Percentiles rank a stretch among this genome's conserved stretches.
Evolutionary conservation across 1,140 invertebrate species (phyloP).

Genomic region (Polyergus mexicanus): DNA sequence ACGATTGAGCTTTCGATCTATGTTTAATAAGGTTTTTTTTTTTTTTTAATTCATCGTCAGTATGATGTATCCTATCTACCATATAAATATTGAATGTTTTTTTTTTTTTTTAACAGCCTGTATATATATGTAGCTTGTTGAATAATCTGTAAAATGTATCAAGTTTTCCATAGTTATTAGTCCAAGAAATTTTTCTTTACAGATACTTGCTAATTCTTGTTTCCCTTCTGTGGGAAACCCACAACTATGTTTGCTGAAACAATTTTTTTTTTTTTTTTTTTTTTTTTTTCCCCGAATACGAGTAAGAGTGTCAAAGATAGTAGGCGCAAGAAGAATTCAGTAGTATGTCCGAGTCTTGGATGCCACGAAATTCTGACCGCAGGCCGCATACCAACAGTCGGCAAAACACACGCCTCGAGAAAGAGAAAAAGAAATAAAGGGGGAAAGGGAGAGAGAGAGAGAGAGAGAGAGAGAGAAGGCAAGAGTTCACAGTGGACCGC

Average conservation of each 20-base stretch:
- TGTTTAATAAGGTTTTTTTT: too few relatives aligned
- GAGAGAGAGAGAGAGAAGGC: not conserved
- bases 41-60: too few relatives aligned
- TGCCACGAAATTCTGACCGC: constrained; percentile 46
- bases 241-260: not conserved
- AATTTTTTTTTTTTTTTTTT: not conserved
- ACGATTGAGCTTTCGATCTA: too few relatives aligned
- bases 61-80: too few relatives aligned
- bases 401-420: constrained; percentile 43
- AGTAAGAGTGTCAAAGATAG: constrained; percentile 10
- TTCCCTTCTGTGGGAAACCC: not conserved
- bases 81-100: too few relatives aligned
- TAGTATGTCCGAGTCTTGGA: constrained; percentile 15
- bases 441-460: not conserved
- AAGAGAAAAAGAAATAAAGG: not conserved
- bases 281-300: not conserved
- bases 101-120: too few relatives aligned
- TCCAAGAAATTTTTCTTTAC: constrained; percentile 9
- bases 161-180: not conserved
- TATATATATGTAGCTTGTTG: not conserved
- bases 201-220: not conserved
- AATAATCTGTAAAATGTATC: not conserved
- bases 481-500: constrained; percentile 26
- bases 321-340: constrained; percentile 1
- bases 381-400: constrained; percentile 55